A percentile compares a stretch with the other conserved stretches of the same genome.
These are phyloP conservation scores for Siniperca chuatsi DNA, from an alignment of 2,113 vertebrate genomes.

Conservation along the genomic window DNA sequence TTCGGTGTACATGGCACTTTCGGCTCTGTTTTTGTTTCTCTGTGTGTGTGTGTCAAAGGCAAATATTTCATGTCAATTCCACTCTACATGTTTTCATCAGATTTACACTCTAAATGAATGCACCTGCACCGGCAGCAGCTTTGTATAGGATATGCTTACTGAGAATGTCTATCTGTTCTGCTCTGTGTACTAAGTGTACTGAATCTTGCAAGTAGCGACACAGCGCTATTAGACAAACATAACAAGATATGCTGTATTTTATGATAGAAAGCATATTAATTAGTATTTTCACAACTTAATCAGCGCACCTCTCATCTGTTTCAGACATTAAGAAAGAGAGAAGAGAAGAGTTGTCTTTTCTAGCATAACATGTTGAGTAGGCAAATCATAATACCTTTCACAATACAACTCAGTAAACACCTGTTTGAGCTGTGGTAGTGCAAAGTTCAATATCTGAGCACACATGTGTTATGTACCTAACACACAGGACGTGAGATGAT, in stretches of 20 bases:
- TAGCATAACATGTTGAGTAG: not conserved
- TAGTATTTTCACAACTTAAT: not conserved
- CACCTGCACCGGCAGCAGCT: not conserved
- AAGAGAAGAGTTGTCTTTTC: not conserved
- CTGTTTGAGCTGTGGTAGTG: constrained; percentile 18
- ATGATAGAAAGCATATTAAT: not conserved
- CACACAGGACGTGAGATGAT: constrained; percentile 29
- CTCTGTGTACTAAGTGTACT: not conserved
- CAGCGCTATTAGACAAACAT: not conserved
- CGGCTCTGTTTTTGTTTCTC: not conserved
- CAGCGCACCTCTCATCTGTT: not conserved
- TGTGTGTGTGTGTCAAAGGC: not conserved
- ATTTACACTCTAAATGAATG: not conserved
- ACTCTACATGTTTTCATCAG: not conserved
- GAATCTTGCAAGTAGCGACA: not conserved
- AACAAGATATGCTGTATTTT: not conserved
- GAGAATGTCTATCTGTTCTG: not conserved
- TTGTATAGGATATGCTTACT: not conserved
- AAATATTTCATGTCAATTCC: not conserved
- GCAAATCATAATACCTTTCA: constrained; percentile 5
- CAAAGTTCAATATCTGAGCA: constrained; percentile 28
- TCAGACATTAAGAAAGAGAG: constrained; percentile 5
- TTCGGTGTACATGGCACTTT: not conserved
- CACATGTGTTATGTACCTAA: constrained; percentile 30
- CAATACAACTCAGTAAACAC: constrained; percentile 37